phyloP scores from a whole-genome alignment of 2,888 invertebrate genomes.

The Sinodicranocentrus sp. region DNA sequence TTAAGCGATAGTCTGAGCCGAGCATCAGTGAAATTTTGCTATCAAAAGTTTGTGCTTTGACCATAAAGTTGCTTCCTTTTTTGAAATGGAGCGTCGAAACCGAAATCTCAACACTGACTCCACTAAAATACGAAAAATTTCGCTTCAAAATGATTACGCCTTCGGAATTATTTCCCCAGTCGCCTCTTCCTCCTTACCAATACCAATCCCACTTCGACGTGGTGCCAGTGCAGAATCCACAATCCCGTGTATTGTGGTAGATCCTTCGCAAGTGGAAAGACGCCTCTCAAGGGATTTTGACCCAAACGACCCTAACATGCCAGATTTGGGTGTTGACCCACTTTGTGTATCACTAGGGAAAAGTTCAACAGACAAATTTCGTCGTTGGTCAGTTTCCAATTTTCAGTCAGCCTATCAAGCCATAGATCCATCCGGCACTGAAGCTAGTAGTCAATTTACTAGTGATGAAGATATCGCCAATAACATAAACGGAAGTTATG shows the following conservation, averaged over 20 bases:
- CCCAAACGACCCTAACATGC: constrained; percentile 9
- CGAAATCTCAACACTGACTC: constrained; percentile 1
- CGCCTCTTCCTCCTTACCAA: constrained; percentile 24
- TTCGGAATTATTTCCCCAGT: constrained; percentile 71
- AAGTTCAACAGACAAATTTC: constrained; percentile 44
- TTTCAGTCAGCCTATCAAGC: constrained; percentile 62
- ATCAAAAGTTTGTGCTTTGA: no score
- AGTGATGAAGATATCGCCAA: constrained; percentile 55
- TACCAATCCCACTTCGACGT: constrained; percentile 5
- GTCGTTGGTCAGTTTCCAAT: constrained; percentile 71
- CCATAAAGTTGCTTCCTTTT: no score
- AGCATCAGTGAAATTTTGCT: no score
- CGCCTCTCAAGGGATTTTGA: not conserved
- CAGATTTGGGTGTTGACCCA: constrained; percentile 50
- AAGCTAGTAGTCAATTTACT: constrained; percentile 64
- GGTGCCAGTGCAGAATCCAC: constrained; percentile 30
- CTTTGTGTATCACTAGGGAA: constrained; percentile 25
- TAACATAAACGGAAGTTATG: constrained; percentile 33
- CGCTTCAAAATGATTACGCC: constrained; percentile 71
- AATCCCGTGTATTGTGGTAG: constrained; percentile 53
- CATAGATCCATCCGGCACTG: constrained; percentile 56
- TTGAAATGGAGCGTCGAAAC: constrained; percentile 47
- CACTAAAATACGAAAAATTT: constrained; percentile 60
- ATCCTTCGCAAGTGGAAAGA: constrained; percentile 50
- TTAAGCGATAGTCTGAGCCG: no score